Percentiles rank a stretch among this genome's conserved stretches.
Conservation (phyloP, 2,888 invertebrate genomes). For the Phyto melanocephala region DNA sequence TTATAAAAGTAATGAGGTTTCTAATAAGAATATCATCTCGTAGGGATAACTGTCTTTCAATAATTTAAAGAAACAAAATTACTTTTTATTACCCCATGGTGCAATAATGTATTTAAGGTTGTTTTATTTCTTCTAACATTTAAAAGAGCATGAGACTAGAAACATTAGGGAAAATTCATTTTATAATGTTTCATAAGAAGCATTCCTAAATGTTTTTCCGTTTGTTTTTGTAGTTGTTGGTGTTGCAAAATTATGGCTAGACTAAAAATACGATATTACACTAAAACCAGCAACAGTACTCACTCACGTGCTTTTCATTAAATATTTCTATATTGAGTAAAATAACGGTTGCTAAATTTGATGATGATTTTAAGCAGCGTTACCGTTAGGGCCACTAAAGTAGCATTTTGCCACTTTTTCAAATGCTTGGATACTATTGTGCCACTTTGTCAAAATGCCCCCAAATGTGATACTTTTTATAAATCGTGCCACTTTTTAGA, state of each 20-base stretch:
- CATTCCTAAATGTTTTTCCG: slow-evolving; percentile 40
- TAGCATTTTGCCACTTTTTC: no score
- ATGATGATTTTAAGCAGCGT: no score
- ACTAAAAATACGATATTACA: slow-evolving; percentile 5
- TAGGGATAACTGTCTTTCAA: background rate
- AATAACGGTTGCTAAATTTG: no score
- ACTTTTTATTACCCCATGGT: slow-evolving; percentile 41
- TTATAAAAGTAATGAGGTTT: no score
- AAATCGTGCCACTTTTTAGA: no score
- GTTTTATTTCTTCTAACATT: background rate
- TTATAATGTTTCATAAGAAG: slow-evolving; percentile 25
- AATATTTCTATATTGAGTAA: background rate
- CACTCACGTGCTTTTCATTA: slow-evolving; percentile 11
- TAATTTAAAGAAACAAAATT: background rate
- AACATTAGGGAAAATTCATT: slow-evolving; percentile 38
- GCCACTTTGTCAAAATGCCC: no score
- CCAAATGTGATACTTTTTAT: no score
- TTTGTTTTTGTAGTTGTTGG: slow-evolving; percentile 2
- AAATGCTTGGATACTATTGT: no score
- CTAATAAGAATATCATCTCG: background rate
- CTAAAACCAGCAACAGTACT: background rate
- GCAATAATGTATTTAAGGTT: slow-evolving; percentile 12
- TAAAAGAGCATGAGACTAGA: slow-evolving; percentile 19
- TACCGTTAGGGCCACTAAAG: no score
- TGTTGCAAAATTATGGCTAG: slow-evolving; percentile 28